Conservation (phyloP, 2,113 vertebrate species). For the Melanerpes aurifrons region DNA sequence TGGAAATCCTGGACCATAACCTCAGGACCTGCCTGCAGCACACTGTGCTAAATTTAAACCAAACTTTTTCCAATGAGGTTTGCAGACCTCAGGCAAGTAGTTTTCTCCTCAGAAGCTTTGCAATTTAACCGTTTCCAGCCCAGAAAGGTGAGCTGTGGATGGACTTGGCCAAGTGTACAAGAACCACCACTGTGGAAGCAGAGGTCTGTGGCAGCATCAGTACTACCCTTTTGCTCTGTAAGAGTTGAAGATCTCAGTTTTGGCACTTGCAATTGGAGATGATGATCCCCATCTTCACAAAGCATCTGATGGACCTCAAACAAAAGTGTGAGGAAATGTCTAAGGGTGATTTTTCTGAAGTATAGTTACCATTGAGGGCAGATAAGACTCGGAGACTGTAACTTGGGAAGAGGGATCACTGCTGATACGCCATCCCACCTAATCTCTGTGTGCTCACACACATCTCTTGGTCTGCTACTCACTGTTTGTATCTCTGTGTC, state of each 20-base stretch:
- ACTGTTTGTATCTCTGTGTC: neutral
- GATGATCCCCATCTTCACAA: neutral
- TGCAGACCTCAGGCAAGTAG: neutral
- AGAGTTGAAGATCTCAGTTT: neutral
- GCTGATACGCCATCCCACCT: neutral
- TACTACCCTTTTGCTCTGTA: neutral
- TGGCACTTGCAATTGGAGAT: neutral
- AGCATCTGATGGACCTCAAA: neutral
- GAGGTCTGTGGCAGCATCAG: neutral
- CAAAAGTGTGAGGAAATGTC: neutral
- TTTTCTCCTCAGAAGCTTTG: neutral
- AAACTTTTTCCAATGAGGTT: conserved; percentile 41
- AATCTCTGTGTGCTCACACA: neutral
- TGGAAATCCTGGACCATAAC: conserved; percentile 69
- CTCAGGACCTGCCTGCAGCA: conserved; percentile 45
- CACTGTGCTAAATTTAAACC: conserved; percentile 66
- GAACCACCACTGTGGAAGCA: neutral
- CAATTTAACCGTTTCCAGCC: conserved; percentile 19
- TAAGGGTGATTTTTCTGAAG: neutral
- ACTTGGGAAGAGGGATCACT: neutral
- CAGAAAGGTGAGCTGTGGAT: neutral
- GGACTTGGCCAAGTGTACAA: neutral
- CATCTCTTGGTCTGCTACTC: neutral
- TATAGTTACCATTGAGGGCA: neutral
- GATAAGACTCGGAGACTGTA: neutral